Percentiles rank a stretch among this genome's conserved stretches.
Conservation (phyloP, 2,888 invertebrate species). For the Apodemia zela region DNA sequence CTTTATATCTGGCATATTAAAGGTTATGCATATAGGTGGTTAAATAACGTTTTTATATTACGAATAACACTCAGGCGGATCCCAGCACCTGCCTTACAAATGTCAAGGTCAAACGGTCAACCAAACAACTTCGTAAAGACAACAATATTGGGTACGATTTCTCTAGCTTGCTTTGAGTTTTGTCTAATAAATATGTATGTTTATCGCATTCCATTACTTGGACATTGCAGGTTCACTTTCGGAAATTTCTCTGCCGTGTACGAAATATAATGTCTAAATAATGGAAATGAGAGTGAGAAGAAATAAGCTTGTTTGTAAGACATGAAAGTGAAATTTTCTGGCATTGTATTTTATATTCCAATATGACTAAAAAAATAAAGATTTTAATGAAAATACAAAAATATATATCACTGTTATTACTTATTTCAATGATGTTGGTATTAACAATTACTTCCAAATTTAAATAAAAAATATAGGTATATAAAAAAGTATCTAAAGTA, state of each 20-base stretch:
- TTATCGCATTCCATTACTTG: constrained; percentile 48
- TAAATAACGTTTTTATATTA: constrained; percentile 7
- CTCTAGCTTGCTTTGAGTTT: constrained; percentile 47
- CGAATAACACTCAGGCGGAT: constrained; percentile 33
- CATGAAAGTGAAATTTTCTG: not conserved
- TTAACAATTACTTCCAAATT: too few relatives aligned
- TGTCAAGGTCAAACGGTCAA: constrained; percentile 65
- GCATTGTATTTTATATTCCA: too few relatives aligned
- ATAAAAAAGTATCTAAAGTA: too few relatives aligned
- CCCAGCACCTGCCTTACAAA: constrained; percentile 49
- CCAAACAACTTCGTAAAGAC: constrained; percentile 35
- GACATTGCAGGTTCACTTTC: constrained; percentile 32
- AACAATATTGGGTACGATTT: constrained; percentile 51
- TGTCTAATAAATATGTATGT: constrained; percentile 44
- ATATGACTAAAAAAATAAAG: too few relatives aligned
- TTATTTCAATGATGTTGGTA: too few relatives aligned
- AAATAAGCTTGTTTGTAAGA: not conserved
- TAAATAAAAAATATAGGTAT: too few relatives aligned
- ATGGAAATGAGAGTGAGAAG: not conserved
- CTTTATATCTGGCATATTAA: constrained; percentile 26
- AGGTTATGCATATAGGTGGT: constrained; percentile 36
- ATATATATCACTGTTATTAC: too few relatives aligned
- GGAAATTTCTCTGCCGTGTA: constrained; percentile 20
- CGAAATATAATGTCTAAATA: not conserved
- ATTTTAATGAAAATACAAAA: too few relatives aligned